phyloP scores from a whole-genome alignment of 2,113 vertebrate genomes.

The Paradisaea rubra region DNA sequence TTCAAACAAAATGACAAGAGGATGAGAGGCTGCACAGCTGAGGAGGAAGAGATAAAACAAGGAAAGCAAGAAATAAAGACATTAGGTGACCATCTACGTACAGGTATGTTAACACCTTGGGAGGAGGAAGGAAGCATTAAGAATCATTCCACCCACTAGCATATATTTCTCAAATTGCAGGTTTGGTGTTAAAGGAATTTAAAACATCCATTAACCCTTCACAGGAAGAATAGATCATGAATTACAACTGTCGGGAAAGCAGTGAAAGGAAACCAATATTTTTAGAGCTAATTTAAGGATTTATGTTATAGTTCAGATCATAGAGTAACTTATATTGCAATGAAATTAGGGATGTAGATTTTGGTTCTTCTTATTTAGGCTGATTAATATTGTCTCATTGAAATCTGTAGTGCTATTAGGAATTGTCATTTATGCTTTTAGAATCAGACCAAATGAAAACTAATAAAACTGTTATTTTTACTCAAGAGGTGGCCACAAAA shows the following conservation, averaged over 20 bases:
- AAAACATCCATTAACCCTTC: constrained; percentile 21
- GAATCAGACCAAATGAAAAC: background rate
- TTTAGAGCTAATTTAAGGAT: background rate
- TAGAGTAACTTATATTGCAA: background rate
- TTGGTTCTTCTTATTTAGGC: background rate
- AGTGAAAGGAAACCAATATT: background rate
- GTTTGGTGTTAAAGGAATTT: constrained; percentile 57
- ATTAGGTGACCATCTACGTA: background rate
- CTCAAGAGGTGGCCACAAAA: background rate
- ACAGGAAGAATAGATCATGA: background rate
- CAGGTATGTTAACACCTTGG: background rate
- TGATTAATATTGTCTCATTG: background rate
- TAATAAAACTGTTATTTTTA: background rate
- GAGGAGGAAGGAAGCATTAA: constrained; percentile 47
- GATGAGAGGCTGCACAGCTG: background rate
- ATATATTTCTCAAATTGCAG: constrained; percentile 50
- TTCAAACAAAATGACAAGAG: constrained; percentile 40
- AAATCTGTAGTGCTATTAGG: background rate
- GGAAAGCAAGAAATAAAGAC: constrained; percentile 55
- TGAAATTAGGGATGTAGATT: background rate
- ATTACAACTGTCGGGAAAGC: background rate
- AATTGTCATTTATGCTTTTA: background rate
- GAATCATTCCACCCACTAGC: background rate
- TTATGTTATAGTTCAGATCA: background rate
- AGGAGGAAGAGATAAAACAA: constrained; percentile 26